A percentile compares a stretch with the other conserved stretches of the same genome.
Evolutionary conservation across 2,113 vertebrate genomes (phyloP).

Genomic region (Gymnarchus niloticus): DNA sequence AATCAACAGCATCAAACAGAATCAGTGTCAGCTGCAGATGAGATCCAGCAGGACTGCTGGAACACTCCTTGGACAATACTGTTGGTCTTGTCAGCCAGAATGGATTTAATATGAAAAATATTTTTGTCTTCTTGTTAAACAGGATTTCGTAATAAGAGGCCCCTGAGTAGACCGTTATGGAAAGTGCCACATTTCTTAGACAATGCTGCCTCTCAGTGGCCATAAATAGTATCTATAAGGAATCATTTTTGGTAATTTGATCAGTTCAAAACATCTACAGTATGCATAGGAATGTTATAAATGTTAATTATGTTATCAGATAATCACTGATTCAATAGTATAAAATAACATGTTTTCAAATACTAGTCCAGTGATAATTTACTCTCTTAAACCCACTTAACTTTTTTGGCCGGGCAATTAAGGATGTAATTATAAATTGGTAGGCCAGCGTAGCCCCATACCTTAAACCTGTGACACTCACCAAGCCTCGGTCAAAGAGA

Average conservation of each 20-base stretch:
- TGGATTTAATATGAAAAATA: not conserved
- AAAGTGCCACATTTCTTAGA: conserved; percentile 24
- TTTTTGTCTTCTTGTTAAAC: not conserved
- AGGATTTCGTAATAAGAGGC: not conserved
- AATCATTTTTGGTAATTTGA: not conserved
- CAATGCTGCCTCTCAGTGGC: conserved; percentile 50
- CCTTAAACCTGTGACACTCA: not conserved
- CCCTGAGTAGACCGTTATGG: not conserved
- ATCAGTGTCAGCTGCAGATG: not conserved
- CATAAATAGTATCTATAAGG: not conserved
- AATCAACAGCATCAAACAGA: not conserved
- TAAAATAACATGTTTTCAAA: too few species aligned
- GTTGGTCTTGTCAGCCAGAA: not conserved
- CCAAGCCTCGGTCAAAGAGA: not conserved
- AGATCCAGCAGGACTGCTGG: not conserved
- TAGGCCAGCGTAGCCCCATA: not conserved
- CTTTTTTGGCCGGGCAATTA: not conserved
- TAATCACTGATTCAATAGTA: too few species aligned
- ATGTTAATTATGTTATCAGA: not conserved
- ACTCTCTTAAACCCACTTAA: not conserved
- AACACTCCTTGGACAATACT: not conserved
- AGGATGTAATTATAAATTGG: not conserved
- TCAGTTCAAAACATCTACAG: not conserved
- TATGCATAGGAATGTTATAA: not conserved
- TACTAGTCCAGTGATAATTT: not conserved